phyloP scores from a whole-genome alignment of 2,113 vertebrate genomes.

The Gasterosteus nipponicus region DNA sequence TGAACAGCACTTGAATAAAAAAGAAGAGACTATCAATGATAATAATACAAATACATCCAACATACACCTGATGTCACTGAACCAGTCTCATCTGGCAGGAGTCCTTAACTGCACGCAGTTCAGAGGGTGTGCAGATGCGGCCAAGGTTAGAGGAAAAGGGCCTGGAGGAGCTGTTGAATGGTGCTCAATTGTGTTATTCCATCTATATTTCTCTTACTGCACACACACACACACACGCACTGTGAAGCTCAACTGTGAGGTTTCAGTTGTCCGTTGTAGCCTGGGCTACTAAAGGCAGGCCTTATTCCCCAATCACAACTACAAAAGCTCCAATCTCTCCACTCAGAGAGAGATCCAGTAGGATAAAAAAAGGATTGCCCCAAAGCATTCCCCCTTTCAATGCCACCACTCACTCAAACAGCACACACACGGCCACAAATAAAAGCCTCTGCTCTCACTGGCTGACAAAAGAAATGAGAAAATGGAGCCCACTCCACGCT shows the following conservation, averaged over 20 bases:
- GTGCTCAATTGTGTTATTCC: conserved; percentile 42
- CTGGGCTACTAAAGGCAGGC: conserved; percentile 60
- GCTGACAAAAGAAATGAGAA: conserved; percentile 26
- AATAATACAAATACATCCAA: background rate
- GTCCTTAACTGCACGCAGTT: background rate
- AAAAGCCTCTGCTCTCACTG: conserved; percentile 31
- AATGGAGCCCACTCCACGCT: conserved; percentile 37
- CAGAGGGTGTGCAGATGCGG: conserved; percentile 5
- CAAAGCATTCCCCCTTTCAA: conserved; percentile 60
- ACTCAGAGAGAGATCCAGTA: conserved; percentile 67
- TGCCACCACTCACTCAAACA: conserved; percentile 26
- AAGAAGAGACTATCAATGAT: background rate
- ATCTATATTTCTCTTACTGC: conserved; percentile 30
- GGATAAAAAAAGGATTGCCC: conserved; percentile 69
- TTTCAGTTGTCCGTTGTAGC: conserved; percentile 62
- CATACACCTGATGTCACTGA: background rate
- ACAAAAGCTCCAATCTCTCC: conserved; percentile 73
- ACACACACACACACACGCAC: conserved; percentile 16
- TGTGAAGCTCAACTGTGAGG: conserved; percentile 40
- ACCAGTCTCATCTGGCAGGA: conserved; percentile 1
- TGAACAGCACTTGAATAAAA: background rate
- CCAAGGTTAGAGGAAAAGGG: conserved; percentile 32
- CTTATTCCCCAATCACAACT: conserved; percentile 76
- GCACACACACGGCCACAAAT: conserved; percentile 18
- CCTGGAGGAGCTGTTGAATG: conserved; percentile 28